A percentile compares a stretch with the other conserved stretches of the same genome.
phyloP scores from a whole-genome alignment of 2,797 vertebrate genomes.

The Pangasius krempfi region DNA sequence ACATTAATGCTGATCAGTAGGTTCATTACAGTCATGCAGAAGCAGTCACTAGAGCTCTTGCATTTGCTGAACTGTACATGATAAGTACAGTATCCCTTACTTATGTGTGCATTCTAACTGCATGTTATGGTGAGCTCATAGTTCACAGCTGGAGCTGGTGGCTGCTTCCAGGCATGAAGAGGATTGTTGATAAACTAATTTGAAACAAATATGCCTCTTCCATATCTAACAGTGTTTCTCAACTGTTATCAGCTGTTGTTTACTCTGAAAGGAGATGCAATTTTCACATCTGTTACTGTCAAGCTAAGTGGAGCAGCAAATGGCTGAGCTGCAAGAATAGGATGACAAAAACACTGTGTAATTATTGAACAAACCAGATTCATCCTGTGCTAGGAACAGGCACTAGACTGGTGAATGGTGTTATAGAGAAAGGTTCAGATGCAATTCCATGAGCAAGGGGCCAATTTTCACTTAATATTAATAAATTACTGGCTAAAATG shows the following conservation, averaged over 20 bases:
- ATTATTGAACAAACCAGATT: constrained; percentile 74
- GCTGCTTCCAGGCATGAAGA: constrained; percentile 44
- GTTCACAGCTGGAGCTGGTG: constrained; percentile 47
- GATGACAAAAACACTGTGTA: constrained; percentile 71
- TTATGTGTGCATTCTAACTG: background rate
- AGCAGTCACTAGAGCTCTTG: background rate
- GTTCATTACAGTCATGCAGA: background rate
- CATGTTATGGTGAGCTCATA: constrained; percentile 18
- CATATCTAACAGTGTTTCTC: constrained; percentile 65
- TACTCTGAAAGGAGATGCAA: constrained; percentile 75
- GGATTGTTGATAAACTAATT: constrained; percentile 63
- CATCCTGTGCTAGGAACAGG: constrained; percentile 59
- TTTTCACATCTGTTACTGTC: constrained; percentile 79
- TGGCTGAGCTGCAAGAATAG: constrained; percentile 73
- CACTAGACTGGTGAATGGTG: constrained; percentile 50
- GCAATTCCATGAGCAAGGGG: constrained; percentile 34
- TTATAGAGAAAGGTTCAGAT: constrained; percentile 32
- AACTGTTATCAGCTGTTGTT: constrained; percentile 76
- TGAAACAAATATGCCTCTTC: constrained; percentile 66
- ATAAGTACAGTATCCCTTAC: constrained; percentile 12
- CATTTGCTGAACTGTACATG: background rate
- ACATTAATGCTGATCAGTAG: background rate
- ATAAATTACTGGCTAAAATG: constrained; percentile 27
- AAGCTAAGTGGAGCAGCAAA: constrained; percentile 78
- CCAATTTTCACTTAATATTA: constrained; percentile 46